These are phyloP conservation scores for Trichonephila clavata DNA, from an alignment of 1,140 invertebrate species.

Conservation along the genomic window DNA sequence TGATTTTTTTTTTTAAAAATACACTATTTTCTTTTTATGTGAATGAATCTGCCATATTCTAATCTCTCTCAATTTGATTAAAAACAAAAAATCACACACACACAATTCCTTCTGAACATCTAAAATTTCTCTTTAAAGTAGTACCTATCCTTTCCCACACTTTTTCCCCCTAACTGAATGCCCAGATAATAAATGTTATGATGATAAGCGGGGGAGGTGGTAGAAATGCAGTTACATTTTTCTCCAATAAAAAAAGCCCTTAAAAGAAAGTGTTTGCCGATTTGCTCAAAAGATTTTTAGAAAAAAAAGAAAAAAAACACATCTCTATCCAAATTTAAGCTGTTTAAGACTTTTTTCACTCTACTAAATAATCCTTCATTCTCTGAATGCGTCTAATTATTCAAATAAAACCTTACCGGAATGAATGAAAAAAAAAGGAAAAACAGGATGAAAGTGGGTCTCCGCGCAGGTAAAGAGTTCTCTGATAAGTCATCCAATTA, in stretches of 20 bases:
- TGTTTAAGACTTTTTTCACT: conserved; percentile 39
- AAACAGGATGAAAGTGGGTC: background rate
- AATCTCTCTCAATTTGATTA: no score
- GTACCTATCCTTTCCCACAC: no score
- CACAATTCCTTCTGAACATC: no score
- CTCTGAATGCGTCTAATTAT: conserved; percentile 48
- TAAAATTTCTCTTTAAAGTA: no score
- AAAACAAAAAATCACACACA: no score
- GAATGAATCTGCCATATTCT: no score
- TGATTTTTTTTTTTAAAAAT: no score
- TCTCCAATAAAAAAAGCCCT: background rate
- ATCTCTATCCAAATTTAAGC: conserved; percentile 10
- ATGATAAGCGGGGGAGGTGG: background rate
- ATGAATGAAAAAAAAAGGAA: background rate
- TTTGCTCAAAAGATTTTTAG: background rate
- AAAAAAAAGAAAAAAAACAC: background rate
- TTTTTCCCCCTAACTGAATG: no score
- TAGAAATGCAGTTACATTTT: background rate
- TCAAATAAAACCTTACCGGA: conserved; percentile 40
- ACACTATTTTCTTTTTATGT: no score
- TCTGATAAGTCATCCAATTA: conserved; percentile 75
- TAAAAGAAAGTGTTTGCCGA: background rate
- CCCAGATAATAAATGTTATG: no score
- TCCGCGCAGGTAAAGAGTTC: conserved; percentile 22
- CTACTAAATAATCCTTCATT: conserved; percentile 39